Percentiles rank a stretch among this genome's conserved stretches.
These are phyloP conservation scores for Trichonephila clavata DNA, from an alignment of 1,140 invertebrate genomes.

Conservation along the genomic window DNA sequence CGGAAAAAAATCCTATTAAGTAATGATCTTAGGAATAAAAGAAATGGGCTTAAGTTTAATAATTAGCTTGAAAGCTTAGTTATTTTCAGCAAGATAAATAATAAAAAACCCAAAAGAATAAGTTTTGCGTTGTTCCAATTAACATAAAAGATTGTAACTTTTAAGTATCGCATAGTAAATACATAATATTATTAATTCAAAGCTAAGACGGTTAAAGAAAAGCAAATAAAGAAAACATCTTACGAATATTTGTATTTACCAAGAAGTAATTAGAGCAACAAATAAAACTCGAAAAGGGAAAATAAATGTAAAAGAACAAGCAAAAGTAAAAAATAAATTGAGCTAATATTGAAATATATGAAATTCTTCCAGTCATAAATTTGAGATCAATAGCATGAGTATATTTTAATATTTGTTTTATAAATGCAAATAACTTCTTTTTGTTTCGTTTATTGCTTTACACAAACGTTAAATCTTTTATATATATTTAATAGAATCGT, in stretches of 20 bases:
- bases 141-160: neutral
- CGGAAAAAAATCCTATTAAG: slow-evolving; percentile 3
- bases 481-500: too few relatives aligned
- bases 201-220: neutral
- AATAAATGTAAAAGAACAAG: neutral
- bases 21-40: slow-evolving; percentile 1
- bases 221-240: neutral
- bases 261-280: slow-evolving; percentile 1
- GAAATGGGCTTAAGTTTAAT: neutral
- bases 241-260: neutral
- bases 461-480: too few relatives aligned
- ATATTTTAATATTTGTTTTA: neutral
- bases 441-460: too few relatives aligned
- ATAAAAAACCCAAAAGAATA: neutral
- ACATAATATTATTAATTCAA: slow-evolving; percentile 9
- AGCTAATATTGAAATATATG: neutral
- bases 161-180: slow-evolving; percentile 19
- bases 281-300: neutral
- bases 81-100: neutral
- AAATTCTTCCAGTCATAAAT: neutral
- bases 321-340: neutral
- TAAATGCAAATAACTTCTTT: neutral
- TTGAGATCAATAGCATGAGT: neutral
- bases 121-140: neutral
- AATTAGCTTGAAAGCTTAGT: neutral